Percentiles rank a stretch among this genome's conserved stretches.
Evolutionary conservation across 1,140 invertebrate genomes (phyloP).

Genomic region (Procambarus virginalis): DNA sequence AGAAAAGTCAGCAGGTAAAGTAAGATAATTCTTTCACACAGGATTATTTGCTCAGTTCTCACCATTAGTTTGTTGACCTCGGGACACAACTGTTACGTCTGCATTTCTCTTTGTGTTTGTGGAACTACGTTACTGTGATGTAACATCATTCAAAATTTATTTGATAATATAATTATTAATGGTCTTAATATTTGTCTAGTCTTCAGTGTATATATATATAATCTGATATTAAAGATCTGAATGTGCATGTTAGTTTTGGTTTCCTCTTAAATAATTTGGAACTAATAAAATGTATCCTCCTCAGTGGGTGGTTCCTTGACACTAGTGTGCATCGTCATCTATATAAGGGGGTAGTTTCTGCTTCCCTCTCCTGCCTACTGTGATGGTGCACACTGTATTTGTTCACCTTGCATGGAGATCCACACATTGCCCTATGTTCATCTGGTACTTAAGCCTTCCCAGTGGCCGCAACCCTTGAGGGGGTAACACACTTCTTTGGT

Average conservation of each 20-base stretch:
- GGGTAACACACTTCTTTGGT: no score
- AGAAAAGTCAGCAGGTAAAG: no score
- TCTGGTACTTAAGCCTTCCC: no score
- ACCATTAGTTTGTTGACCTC: background rate
- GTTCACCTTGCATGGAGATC: no score
- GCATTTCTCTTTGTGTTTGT: background rate
- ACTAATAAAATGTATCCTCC: background rate
- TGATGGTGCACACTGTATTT: no score
- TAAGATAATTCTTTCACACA: no score
- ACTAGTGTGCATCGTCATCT: no score
- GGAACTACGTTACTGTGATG: slow-evolving; percentile 40
- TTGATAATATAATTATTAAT: slow-evolving; percentile 27
- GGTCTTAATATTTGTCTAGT: slow-evolving; percentile 58
- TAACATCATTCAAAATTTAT: slow-evolving; percentile 36
- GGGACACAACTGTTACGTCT: background rate
- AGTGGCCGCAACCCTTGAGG: no score
- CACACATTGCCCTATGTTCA: no score
- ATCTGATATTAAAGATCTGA: slow-evolving; percentile 53
- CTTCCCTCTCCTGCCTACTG: no score
- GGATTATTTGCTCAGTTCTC: background rate
- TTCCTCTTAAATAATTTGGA: background rate
- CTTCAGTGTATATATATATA: slow-evolving; percentile 49
- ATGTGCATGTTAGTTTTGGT: slow-evolving; percentile 4
- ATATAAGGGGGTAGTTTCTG: no score
- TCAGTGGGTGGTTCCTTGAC: no score